Evolutionary conservation across 2,113 vertebrate species (phyloP), one percentile per base, ranked within the genome.

Genomic region (Nesospiza acunhae): DNA sequence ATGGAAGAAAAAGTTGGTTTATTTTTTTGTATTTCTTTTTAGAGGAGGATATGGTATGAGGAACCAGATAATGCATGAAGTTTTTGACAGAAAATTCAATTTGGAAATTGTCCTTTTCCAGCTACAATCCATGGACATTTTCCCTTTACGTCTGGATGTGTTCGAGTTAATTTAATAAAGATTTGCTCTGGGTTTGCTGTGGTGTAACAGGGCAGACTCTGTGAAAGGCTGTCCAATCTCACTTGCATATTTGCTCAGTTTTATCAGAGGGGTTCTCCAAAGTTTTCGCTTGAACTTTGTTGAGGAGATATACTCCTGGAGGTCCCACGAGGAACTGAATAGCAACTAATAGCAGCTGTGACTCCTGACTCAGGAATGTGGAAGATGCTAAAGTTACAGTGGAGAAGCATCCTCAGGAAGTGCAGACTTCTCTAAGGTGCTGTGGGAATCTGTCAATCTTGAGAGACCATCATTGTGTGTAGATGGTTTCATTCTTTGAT

Each of bases 381-480:
- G 33, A 82, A 82, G n/a, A 15, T 81, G 49, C 15, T 92, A 30
- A 44, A 56, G 15, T 42, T 56, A 28, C 2, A 30, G 17, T 47
- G 50, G 30, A 73, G 67, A 52, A 78, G 27, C 76, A 63, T 53
- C 58, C 28, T 68, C 39, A 58, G 47, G 28, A 89, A 67, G 19
- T 22, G 5, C 23, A 52, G 21, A 14, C 15, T 35, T 81, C 24
- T 53, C 27, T 30, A 44, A 24, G 24, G 37, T 44, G 8, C 2
- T 78, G 24, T 49, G 21, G 62, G 63, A 66, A 53, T 60, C 44
- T 72, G 21, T 37, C n/a, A 47, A 0, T 18, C 53, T 52, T 5
- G 7, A 60, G 44, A 46, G 62, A 47, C 17, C 1, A 3, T 22
- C 6, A 28, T 15, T 0, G 0, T 2, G 1, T 5, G 4, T 35